Base-by-base conservation (phyloP, 2,888 invertebrate genomes). In the Euzophera pinguis region DNA sequence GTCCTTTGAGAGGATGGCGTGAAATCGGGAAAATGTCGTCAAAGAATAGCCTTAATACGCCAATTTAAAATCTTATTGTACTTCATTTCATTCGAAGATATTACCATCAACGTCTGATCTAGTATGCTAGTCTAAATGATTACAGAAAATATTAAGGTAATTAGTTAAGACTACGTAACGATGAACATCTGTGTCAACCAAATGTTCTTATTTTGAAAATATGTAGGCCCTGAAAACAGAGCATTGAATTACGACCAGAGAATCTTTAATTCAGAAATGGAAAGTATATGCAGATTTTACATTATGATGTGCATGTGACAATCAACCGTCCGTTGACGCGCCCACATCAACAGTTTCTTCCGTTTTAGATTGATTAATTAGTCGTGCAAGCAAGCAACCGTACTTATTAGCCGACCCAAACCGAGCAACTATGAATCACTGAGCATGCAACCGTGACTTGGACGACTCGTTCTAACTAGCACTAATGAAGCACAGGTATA, bases 171-270 rank as follows among this genome's bases (percentile, higher is more conserved):
- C 60, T 85, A 80, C 71, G 75, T 84, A 87, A 87, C 68, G 62
- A 61, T 82, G 82, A 78, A 71, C 84, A 87, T 84, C 81, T 86
- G 81, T 87, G 87, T 86, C 83, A 86, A 84, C 81, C 72, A 75
- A 72, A 71, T 71, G 65, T 71, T 74, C 72, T 68, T 74, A 39
- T 29, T 50, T 39, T 41, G 16, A 27, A 49, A 49, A 39, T n/a
- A 14, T n/a, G n/a, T 14, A 37, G 12, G n/a, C 37, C 13, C 13
- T 37, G 38, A 38, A 39, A 3, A 38, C 12, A n/a, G 10, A 10
- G 1, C n/a, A 35, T 35, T 4, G 3, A 1, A n/a, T 3, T 3
- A 3, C 22, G 22, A 22, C 22, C 5, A 22, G 22, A 22, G 5
- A 22, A 2, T 22, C 2, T 22, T 22, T 3, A 22, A 22, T 22